Conservation (phyloP, 2,113 vertebrate genomes). For the Rhodinocichla rosea region DNA sequence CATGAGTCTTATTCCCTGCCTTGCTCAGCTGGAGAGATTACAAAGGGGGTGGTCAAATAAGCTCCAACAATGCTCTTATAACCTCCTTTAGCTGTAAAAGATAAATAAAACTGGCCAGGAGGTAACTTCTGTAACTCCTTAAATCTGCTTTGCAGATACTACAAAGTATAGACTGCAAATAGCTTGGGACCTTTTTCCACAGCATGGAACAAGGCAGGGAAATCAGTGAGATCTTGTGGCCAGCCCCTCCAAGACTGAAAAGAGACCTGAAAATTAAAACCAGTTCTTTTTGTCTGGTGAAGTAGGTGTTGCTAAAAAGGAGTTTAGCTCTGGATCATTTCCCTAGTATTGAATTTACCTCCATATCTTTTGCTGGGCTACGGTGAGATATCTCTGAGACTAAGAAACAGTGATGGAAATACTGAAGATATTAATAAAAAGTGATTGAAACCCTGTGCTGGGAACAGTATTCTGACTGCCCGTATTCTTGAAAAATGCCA, state of each 20-base stretch:
- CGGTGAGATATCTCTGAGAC: neutral
- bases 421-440: neutral
- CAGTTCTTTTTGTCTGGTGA: neutral
- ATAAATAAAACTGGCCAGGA: conserved; percentile 45
- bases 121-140: conserved; percentile 21
- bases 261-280: neutral
- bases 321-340: neutral
- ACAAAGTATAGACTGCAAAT: neutral
- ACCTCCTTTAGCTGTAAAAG: conserved; percentile 29
- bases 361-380: neutral
- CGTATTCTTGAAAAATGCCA: neutral
- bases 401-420: neutral
- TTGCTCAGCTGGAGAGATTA: conserved; percentile 4
- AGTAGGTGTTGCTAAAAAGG: neutral
- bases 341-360: neutral
- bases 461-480: neutral
- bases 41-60: conserved; percentile 37
- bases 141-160: conserved; percentile 21
- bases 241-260: neutral
- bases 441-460: neutral
- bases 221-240: neutral
- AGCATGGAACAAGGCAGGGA: neutral
- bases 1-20: conserved; percentile 43
- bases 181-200: neutral
- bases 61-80: neutral